phyloP scores from a whole-genome alignment of 2,888 invertebrate species.

The Sinodicranocentrus sp. region DNA sequence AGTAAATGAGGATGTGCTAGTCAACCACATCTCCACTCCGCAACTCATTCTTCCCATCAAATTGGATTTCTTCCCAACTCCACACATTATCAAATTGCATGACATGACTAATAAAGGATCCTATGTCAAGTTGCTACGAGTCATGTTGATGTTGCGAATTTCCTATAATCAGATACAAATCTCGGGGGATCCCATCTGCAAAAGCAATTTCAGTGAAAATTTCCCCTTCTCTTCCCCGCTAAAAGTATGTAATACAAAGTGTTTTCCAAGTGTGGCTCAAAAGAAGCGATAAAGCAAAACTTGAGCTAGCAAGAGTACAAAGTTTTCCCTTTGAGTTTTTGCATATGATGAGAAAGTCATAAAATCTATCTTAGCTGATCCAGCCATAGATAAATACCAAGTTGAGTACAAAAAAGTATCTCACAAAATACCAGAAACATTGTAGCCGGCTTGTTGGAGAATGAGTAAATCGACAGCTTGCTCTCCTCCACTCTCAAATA shows the following conservation, averaged over 20 bases:
- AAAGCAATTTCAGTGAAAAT: constrained; percentile 46
- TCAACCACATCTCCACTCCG: constrained; percentile 34
- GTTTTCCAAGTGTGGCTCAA: neutral
- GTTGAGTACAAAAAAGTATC: no score
- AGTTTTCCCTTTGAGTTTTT: constrained; percentile 19
- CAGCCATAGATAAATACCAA: no score
- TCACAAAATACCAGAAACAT: neutral
- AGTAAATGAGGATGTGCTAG: constrained; percentile 14
- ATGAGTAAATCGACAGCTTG: no score
- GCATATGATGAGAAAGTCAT: constrained; percentile 36
- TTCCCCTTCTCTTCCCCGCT: constrained; percentile 6
- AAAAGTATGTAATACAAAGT: neutral
- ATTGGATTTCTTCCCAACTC: neutral
- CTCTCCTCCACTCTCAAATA: neutral
- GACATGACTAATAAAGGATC: constrained; percentile 35
- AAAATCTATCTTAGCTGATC: constrained; percentile 14
- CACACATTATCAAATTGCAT: constrained; percentile 25
- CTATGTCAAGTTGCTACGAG: neutral
- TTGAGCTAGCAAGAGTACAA: constrained; percentile 17
- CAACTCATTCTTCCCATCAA: neutral
- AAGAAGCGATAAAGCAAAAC: constrained; percentile 38
- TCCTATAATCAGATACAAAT: constrained; percentile 43
- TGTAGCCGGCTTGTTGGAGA: no score
- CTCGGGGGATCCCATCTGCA: constrained; percentile 42
- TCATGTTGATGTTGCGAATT: constrained; percentile 41